A percentile compares a stretch with the other conserved stretches of the same genome.
Evolutionary conservation across 2,888 invertebrate species (phyloP).

Genomic region (Mermis nigrescens): DNA sequence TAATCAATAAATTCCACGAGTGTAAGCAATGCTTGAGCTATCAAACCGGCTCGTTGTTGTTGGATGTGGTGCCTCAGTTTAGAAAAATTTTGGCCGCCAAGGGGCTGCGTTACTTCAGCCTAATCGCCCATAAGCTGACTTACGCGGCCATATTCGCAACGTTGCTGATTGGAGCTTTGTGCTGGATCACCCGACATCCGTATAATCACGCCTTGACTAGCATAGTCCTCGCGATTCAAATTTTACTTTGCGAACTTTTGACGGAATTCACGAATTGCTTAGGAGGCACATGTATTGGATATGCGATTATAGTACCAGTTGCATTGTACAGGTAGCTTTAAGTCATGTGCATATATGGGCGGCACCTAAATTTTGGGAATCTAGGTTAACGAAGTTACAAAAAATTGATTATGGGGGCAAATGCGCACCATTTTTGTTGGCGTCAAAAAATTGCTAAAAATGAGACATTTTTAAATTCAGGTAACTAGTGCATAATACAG

Average conservation of each 20-base stretch:
- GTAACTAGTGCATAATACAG: too few species aligned
- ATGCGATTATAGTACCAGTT: constrained; percentile 33
- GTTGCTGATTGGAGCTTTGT: constrained; percentile 23
- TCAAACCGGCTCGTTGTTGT: not conserved
- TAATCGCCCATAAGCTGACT: constrained; percentile 31
- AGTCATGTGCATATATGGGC: too few species aligned
- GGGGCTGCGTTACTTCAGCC: constrained; percentile 33
- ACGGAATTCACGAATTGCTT: constrained; percentile 30
- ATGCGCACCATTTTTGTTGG: too few species aligned
- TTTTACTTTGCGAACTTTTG: constrained; percentile 28
- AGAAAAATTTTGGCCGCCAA: constrained; percentile 26
- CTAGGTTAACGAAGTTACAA: too few species aligned
- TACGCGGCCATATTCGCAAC: constrained; percentile 27
- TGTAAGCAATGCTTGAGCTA: constrained; percentile 18
- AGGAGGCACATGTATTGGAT: constrained; percentile 34
- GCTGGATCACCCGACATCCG: constrained; percentile 31
- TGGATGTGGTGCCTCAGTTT: not conserved
- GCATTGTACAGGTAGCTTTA: constrained; percentile 26
- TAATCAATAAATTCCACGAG: constrained; percentile 30
- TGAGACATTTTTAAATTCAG: too few species aligned
- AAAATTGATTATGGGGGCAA: too few species aligned
- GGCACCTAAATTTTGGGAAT: too few species aligned
- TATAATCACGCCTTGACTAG: constrained; percentile 26
- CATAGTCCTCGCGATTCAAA: constrained; percentile 29
- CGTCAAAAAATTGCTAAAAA: too few species aligned